A percentile compares a stretch with the other conserved stretches of the same genome.
phyloP scores from a whole-genome alignment of 2,113 vertebrate species.

The Bubo bubo region DNA sequence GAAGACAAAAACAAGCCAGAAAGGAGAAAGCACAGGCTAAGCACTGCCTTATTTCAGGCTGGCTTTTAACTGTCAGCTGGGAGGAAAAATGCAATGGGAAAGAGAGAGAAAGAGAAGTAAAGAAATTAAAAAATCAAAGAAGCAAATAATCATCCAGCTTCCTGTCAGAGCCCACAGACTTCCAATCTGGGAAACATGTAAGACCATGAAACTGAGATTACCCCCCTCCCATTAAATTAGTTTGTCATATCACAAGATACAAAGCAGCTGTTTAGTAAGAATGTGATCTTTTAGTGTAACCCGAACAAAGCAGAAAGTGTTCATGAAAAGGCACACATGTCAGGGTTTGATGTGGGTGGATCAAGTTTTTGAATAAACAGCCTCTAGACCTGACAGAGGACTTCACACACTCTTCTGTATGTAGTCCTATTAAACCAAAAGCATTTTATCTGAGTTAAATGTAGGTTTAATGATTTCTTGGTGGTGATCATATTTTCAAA shows the following conservation, averaged over 20 bases:
- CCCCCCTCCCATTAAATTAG: not conserved
- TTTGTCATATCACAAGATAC: not conserved
- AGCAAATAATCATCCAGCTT: not conserved
- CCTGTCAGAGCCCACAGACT: not conserved
- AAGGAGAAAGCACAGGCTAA: not conserved
- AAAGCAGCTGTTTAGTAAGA: not conserved
- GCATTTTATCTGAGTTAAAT: not conserved
- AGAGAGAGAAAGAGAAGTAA: not conserved
- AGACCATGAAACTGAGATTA: not conserved
- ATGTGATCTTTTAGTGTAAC: not conserved
- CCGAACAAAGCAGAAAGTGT: not conserved
- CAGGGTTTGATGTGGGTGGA: not conserved
- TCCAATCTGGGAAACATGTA: not conserved
- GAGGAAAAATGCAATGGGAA: not conserved
- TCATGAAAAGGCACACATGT: not conserved
- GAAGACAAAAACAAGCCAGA: not conserved
- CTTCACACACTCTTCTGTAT: not conserved
- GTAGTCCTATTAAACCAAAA: not conserved
- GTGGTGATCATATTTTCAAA: not conserved
- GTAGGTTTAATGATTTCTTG: not conserved
- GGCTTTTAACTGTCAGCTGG: not conserved
- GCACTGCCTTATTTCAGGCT: not conserved
- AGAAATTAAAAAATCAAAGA: not conserved
- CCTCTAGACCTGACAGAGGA: not conserved
- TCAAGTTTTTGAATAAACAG: not conserved